Base-by-base conservation (phyloP, 37 sponge, comb jelly and placozoan species). In the Ephydatia muelleri region DNA sequence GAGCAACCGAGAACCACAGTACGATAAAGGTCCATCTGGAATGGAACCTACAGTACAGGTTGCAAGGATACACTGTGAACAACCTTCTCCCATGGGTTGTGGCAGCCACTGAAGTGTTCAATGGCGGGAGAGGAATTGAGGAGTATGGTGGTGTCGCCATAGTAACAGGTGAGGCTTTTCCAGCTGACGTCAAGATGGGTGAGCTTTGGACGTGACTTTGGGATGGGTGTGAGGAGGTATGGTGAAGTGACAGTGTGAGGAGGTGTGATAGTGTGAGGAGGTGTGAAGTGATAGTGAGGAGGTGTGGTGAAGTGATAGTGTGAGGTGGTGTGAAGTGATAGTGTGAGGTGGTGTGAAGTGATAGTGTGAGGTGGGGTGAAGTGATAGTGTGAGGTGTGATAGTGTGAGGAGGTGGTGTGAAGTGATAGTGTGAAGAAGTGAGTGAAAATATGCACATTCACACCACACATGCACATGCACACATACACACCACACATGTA, bases 21-120 rank as follows among this genome's bases (percentile, higher is more conserved):
- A 2, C 83, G 69, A 72, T 77, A 71, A 48, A 40, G 66, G 26
- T 71, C 80, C 0, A 25, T 37, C 84, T 88, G 69, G 29, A 78
- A 67, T 19, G 73, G 48, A 38, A 87, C 31, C 29, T 11, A 22
- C 57, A 57, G 16, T 1, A 57, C 9, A 21, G 1, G 16, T 16
- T 57, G 19, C 19, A 57, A 25, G 27, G 34, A 29, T 11, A n/a
- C 82, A 39, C 47, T 48, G 77, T 67, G 43, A 39, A 74, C 70
- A 57, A 82, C 85, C 87, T 93, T 85, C n/a, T 73, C 29, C 95
- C 98, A 97, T 19, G 89, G 86, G 73, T 97, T 97, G 72, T 90
- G 73, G 8, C 92, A 65, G 70, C 84, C 48, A 68, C 95, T 90
- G 67, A 97, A 82, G 27, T 38, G 14, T 16, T 73, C 33, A 1